Conservation (phyloP, 2,888 invertebrate species). For the Nebria salina region DNA sequence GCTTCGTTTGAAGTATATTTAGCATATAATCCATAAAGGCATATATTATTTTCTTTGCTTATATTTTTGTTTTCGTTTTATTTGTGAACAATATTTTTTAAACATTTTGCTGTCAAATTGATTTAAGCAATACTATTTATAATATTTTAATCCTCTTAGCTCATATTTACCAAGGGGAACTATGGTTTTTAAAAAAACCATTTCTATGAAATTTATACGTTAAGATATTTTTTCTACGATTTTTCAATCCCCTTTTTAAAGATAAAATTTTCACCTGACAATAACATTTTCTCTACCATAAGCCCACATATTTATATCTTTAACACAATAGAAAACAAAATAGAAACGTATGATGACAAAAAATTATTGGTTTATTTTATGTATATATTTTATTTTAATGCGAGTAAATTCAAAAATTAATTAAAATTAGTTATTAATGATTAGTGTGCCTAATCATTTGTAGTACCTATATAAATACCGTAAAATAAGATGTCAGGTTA, state of each 20-base stretch:
- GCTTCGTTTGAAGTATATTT: conserved; percentile 42
- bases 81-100: background rate
- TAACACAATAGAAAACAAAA: too few species aligned
- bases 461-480: background rate
- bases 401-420: background rate
- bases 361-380: too few species aligned
- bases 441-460: background rate
- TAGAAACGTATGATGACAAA: too few species aligned
- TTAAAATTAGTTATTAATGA: background rate
- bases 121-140: background rate
- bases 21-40: conserved; percentile 30
- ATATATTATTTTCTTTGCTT: conserved; percentile 13
- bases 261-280: too few species aligned
- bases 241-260: too few species aligned
- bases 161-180: background rate
- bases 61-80: background rate
- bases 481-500: conserved; percentile 1
- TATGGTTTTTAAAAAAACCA: too few species aligned
- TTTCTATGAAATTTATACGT: too few species aligned
- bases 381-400: too few species aligned
- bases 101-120: background rate
- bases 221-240: too few species aligned
- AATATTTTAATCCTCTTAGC: background rate
- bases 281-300: too few species aligned
- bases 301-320: too few species aligned